Conservation (phyloP, 2,888 invertebrate species). For the Mythimna loreyi region DNA sequence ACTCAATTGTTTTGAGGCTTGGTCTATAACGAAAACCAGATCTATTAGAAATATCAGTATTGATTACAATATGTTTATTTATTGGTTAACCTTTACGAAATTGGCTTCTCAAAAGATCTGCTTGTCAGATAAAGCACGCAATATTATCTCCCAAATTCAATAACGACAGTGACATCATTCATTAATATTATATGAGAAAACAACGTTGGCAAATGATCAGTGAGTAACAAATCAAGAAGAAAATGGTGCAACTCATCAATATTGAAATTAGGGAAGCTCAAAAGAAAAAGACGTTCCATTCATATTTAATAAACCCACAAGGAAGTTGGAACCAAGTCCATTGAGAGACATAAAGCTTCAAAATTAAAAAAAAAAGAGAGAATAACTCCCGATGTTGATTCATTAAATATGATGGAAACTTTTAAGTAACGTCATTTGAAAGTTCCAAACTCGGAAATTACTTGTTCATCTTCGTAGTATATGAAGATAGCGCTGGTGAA, state of each 20-base stretch:
- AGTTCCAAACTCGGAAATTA: conserved; percentile 71
- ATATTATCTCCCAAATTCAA: neutral
- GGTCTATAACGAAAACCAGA: conserved; percentile 8
- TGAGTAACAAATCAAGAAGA: conserved; percentile 13
- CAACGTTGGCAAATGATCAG: conserved; percentile 18
- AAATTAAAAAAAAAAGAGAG: conserved; percentile 68
- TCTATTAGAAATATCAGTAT: conserved; percentile 20
- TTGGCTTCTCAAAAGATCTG: conserved; percentile 1
- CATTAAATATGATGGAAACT: conserved; percentile 75
- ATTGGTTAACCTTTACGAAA: neutral
- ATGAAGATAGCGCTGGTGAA: conserved; percentile 30
- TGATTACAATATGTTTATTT: conserved; percentile 19
- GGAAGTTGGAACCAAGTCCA: conserved; percentile 55
- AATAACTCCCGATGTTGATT: conserved; percentile 73
- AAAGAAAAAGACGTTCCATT: conserved; percentile 31
- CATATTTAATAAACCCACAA: conserved; percentile 55
- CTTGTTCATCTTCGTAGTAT: conserved; percentile 73
- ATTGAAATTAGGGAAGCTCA: conserved; percentile 25
- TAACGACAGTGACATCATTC: neutral
- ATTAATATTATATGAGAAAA: neutral
- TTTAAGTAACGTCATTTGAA: conserved; percentile 74
- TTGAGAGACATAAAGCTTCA: conserved; percentile 65
- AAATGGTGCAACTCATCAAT: conserved; percentile 20
- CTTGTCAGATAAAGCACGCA: conserved; percentile 1
- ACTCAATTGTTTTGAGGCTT: conserved; percentile 10